These are phyloP conservation scores for Bufotes viridis DNA, from an alignment of 2,797 vertebrate genomes.

Conservation along the genomic window DNA sequence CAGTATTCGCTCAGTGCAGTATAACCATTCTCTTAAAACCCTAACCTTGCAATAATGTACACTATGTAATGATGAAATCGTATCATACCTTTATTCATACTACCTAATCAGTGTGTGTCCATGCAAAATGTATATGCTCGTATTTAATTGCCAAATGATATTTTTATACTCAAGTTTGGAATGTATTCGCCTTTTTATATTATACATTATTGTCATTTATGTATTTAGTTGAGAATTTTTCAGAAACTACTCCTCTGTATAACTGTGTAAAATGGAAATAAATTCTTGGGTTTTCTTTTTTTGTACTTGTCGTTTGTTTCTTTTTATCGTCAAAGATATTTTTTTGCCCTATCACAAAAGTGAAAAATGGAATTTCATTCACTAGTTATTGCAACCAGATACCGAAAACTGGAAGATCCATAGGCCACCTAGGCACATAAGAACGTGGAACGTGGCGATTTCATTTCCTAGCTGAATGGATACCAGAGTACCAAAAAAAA, in stretches of 20 bases:
- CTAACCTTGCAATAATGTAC: neutral
- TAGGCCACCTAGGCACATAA: neutral
- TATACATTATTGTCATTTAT: neutral
- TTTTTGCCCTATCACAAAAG: too few species aligned
- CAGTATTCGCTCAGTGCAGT: constrained; percentile 11
- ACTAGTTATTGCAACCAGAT: neutral
- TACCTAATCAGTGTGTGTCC: constrained; percentile 40
- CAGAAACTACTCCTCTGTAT: constrained; percentile 5
- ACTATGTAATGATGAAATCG: neutral
- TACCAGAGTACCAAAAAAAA: too few species aligned
- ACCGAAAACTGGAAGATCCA: neutral
- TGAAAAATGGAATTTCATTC: too few species aligned
- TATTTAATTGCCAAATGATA: constrained; percentile 47
- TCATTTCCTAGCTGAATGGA: too few species aligned
- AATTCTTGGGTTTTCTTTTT: constrained; percentile 13
- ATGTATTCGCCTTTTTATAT: constrained; percentile 35
- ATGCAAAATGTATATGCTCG: constrained; percentile 30
- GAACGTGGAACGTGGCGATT: neutral
- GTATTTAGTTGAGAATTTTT: constrained; percentile 4
- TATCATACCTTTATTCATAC: neutral
- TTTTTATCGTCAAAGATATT: neutral
- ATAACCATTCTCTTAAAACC: neutral
- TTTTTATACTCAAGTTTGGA: constrained; percentile 38
- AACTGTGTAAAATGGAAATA: constrained; percentile 19
- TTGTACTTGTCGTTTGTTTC: neutral